phyloP scores from a whole-genome alignment of 2,797 vertebrate genomes.

The Aselliscus stoliczkanus region DNA sequence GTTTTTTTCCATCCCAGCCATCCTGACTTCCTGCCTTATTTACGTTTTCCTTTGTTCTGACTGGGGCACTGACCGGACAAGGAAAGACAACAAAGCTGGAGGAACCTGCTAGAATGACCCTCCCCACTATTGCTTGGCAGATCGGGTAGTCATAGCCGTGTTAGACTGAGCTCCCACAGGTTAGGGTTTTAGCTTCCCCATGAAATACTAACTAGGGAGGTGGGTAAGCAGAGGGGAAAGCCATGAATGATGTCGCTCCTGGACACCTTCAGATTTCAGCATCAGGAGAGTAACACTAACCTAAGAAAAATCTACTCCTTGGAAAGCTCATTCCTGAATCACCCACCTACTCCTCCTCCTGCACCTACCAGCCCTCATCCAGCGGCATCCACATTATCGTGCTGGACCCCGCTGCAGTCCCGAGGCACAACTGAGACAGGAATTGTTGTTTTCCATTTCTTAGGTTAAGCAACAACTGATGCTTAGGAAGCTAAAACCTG shows the following conservation, averaged over 20 bases:
- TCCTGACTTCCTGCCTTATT: background rate
- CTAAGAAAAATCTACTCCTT: background rate
- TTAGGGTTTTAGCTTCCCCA: background rate
- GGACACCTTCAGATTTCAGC: background rate
- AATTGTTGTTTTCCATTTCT: background rate
- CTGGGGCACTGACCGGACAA: background rate
- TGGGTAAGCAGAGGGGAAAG: background rate
- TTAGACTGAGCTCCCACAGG: background rate
- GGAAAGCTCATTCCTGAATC: background rate
- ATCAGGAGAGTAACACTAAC: background rate
- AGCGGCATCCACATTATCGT: fast-evolving
- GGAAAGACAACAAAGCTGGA: background rate
- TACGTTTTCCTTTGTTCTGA: background rate
- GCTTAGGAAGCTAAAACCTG: background rate
- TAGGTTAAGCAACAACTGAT: background rate
- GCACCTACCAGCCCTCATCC: background rate
- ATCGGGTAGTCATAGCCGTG: background rate
- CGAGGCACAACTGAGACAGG: background rate
- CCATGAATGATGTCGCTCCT: background rate
- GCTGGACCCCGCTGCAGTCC: too few species aligned
- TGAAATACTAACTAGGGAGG: background rate
- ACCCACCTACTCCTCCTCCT: background rate
- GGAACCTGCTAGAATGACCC: background rate
- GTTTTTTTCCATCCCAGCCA: background rate
- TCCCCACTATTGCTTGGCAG: background rate